Evolutionary conservation across 2,797 vertebrate genomes (phyloP).

Genomic region (Mus minutoides): DNA sequence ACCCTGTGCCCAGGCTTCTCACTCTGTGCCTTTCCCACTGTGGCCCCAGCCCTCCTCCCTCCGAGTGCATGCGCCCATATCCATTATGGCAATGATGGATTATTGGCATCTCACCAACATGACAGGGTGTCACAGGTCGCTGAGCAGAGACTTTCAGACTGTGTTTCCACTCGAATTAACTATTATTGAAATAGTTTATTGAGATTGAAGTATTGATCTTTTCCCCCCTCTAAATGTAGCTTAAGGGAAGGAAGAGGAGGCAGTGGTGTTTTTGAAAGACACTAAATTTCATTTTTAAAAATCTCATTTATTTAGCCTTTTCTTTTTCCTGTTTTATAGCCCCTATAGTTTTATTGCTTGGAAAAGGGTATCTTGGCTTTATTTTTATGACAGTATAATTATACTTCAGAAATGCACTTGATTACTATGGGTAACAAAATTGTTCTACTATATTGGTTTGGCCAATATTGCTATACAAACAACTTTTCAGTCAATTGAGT

Average conservation of each 20-base stretch:
- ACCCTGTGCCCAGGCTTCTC: conserved; percentile 74
- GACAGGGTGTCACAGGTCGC: conserved; percentile 89
- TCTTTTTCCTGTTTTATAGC: conserved; percentile 86
- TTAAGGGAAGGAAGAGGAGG: conserved; percentile 85
- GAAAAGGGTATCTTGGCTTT: conserved; percentile 93
- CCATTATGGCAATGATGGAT: conserved; percentile 91
- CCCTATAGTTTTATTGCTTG: conserved; percentile 90
- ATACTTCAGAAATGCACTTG: conserved; percentile 96
- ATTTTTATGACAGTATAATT: conserved; percentile 98
- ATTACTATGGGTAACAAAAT: conserved; percentile 91
- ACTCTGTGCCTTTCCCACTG: conserved; percentile 72
- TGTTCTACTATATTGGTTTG: conserved; percentile 94
- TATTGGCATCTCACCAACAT: conserved; percentile 86
- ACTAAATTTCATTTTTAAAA: conserved; percentile 89
- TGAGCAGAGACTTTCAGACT: conserved; percentile 88
- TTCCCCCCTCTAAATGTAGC: conserved; percentile 88
- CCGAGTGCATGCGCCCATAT: conserved; percentile 82
- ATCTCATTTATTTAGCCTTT: conserved; percentile 85
- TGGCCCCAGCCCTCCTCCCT: background rate
- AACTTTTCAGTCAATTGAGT: conserved; percentile 99
- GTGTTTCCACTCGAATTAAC: conserved; percentile 90
- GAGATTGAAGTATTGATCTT: conserved; percentile 95
- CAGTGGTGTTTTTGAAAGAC: conserved; percentile 86
- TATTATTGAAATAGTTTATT: conserved; percentile 95
- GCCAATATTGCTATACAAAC: conserved; percentile 98